Evolutionary conservation across 64 coral and sea anemone genomes (phyloP).

Genomic region (Stylophora pistillata): DNA sequence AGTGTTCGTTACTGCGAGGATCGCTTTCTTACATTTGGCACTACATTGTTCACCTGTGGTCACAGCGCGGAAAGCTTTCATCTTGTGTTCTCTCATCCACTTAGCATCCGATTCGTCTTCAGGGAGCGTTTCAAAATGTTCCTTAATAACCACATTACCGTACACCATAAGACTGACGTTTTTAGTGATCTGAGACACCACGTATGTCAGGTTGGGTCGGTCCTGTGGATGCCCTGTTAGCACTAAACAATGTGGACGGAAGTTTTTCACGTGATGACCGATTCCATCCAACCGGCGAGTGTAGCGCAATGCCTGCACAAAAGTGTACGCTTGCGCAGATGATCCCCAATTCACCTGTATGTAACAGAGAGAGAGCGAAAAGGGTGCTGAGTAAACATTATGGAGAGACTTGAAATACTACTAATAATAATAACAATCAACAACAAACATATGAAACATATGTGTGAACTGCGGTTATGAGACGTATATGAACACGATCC

Average conservation of each 20-base stretch:
- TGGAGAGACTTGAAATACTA: too few relatives aligned
- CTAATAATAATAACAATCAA: too few relatives aligned
- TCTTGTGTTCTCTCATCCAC: conserved; percentile 73
- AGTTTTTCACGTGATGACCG: conserved; percentile 95
- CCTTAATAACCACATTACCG: conserved; percentile 40
- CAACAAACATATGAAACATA: too few relatives aligned
- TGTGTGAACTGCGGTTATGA: too few relatives aligned
- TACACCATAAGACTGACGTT: conserved; percentile 89
- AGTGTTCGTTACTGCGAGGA: too few relatives aligned
- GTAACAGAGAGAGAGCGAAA: neutral
- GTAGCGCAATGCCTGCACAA: conserved; percentile 67
- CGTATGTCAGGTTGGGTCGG: conserved; percentile 45
- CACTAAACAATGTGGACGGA: conserved; percentile 87
- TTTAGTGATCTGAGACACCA: conserved; percentile 86
- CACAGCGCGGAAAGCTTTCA: conserved; percentile 79
- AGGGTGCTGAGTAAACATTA: too few relatives aligned
- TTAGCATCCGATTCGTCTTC: conserved; percentile 48
- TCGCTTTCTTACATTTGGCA: too few relatives aligned
- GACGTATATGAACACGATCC: too few relatives aligned
- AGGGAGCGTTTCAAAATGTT: conserved; percentile 36
- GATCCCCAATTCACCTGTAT: conserved; percentile 89
- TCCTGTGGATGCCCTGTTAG: conserved; percentile 53
- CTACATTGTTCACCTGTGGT: conserved; percentile 59
- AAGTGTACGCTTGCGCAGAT: conserved; percentile 77
- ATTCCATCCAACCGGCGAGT: conserved; percentile 58